Evolutionary conservation across 2,113 vertebrate species (phyloP).

Genomic region (Ranitomeya variabilis): DNA sequence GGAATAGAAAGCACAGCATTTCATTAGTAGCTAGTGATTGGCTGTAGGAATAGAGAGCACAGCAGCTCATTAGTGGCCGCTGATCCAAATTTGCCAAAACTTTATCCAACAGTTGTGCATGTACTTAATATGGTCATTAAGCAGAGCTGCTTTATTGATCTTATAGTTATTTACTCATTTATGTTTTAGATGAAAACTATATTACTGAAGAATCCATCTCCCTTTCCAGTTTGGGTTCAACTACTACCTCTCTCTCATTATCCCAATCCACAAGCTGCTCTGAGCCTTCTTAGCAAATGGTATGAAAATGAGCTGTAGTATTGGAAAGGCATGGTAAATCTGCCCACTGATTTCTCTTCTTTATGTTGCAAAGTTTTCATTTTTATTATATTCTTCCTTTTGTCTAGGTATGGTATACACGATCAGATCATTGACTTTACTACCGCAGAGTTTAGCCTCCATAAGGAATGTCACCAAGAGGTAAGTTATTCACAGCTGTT

Average conservation of each 20-base stretch:
- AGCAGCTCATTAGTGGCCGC: no score
- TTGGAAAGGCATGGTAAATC: neutral
- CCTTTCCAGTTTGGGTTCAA: constrained; percentile 86
- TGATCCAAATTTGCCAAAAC: no score
- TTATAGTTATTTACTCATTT: neutral
- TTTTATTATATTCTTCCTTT: neutral
- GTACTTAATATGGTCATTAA: neutral
- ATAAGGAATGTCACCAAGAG: constrained; percentile 69
- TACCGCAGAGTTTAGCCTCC: constrained; percentile 86
- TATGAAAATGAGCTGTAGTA: constrained; percentile 61
- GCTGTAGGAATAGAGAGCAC: no score
- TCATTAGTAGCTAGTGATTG: no score
- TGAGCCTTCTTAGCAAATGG: constrained; percentile 89
- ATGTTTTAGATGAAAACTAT: constrained; percentile 83
- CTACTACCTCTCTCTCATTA: constrained; percentile 86
- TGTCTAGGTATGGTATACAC: constrained; percentile 85
- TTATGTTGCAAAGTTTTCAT: neutral
- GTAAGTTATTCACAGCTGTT: constrained; percentile 63
- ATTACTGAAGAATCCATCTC: constrained; percentile 87
- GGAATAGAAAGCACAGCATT: no score
- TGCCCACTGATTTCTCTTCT: neutral
- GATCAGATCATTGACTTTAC: constrained; percentile 84
- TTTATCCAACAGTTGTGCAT: no score
- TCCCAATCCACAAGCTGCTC: constrained; percentile 81
- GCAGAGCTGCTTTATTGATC: neutral